Evolutionary conservation across 2,113 vertebrate species (phyloP).

Genomic region (Dissostichus mawsoni): DNA sequence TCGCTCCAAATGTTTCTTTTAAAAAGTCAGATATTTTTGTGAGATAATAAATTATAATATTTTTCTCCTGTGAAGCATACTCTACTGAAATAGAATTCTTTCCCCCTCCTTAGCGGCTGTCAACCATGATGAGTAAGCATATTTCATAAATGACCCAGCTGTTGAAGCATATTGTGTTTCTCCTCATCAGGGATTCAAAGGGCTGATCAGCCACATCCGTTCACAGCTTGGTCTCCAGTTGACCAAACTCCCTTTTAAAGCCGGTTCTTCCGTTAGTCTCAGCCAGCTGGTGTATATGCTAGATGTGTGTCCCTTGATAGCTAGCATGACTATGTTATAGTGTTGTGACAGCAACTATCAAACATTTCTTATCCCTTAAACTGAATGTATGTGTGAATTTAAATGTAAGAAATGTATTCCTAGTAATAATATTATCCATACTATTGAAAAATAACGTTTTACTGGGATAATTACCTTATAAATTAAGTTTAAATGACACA

Average conservation of each 20-base stretch:
- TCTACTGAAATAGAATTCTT: slow-evolving; percentile 26
- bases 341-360: slow-evolving; percentile 18
- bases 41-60: neutral
- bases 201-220: slow-evolving; percentile 63
- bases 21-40: neutral
- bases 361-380: slow-evolving; percentile 2
- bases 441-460: neutral
- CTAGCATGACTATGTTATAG: slow-evolving; percentile 15
- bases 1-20: neutral
- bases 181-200: slow-evolving; percentile 71
- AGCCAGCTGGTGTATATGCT: slow-evolving; percentile 49
- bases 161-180: slow-evolving; percentile 74
- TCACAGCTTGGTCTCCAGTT: slow-evolving; percentile 52
- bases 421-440: too few species aligned
- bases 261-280: slow-evolving; percentile 27
- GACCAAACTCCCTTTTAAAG: slow-evolving; percentile 52
- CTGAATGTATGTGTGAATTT: slow-evolving; percentile 2
- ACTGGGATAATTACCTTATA: neutral
- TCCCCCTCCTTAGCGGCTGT: slow-evolving; percentile 9
- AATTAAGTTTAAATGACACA: neutral
- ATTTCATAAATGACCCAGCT: slow-evolving; percentile 77
- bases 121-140: slow-evolving; percentile 68
- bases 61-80: neutral
- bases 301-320: slow-evolving; percentile 48
- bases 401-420: neutral